Evolutionary conservation across 2,113 vertebrate genomes (phyloP), one percentile per base, ranked within the genome.

Genomic region (Saccopteryx leptura): DNA sequence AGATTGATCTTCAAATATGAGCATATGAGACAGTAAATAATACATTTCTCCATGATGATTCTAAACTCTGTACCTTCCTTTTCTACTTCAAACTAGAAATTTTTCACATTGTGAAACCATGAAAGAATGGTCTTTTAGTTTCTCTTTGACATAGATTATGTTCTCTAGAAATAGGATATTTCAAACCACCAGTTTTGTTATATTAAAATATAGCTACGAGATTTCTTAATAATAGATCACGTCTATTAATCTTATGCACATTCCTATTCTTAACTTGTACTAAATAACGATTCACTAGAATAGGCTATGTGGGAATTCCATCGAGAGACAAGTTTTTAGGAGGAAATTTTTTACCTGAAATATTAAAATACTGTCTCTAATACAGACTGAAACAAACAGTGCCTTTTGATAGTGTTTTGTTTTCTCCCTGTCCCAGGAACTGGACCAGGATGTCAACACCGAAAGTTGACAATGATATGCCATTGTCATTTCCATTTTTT

Each of bases 311-410:
- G 13, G 46, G 61, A 76, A 86, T 89, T 93, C 69, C 68, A 86
- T 95, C 4, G 52, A 95, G 76, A 97, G 96, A 71, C 9, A 50
- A 66, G n/a, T 68, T 80, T 86, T 88, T 33, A 94, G 78, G 61
- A 74, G 52, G 48, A 46, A 80, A 19, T 72, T 78, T 95, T 72
- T 82, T 2, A 52, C 4, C n/a, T 52, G 33, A 88, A 81, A 54
- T 75, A 39, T 66, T 60, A 94, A 88, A 78, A 80, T 76, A 46
- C 0, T 63, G 2, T 93, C 74, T 86, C 60, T 86, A 50, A 19
- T 28, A 79, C 5, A 71, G 58, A 79, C 65, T 61, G 33, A 90
- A 48, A 82, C 50, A 93, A 12, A 56, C 13, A 54, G 48, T 46
- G 61, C 54, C 52, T 84, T 82, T 69, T 79, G 17, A 88, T 72